Evolutionary conservation across 2,113 vertebrate genomes (phyloP), one percentile per base, ranked within the genome.

Genomic region (Nycticorax nycticorax): DNA sequence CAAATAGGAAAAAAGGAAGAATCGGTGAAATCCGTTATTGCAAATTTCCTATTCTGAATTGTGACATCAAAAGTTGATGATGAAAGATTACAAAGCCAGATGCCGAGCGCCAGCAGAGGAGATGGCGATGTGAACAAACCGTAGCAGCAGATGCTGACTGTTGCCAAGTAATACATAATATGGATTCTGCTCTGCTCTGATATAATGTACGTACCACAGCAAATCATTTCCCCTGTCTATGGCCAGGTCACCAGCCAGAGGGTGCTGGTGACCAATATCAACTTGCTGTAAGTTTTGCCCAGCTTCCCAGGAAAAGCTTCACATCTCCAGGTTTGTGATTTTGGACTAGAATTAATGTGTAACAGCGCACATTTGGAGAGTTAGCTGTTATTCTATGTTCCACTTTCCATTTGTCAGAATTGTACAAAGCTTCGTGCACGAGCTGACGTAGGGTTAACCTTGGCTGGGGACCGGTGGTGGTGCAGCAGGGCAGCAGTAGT

Each of bases 381-480:
- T 27, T 23, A 41, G 5, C 39, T 27, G 18, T 72, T 75, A 27
- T 20, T 71, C 5, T 5, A 20, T 67, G 16, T n/a, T 63, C 66
- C 63, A 3, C 8, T 85, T 85, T 81, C 52, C 39, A 11, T 35
- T 26, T 81, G n/a, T 57, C 66, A 32, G 53, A 68, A 68, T 4
- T 62, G 81, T 45, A 59, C 22, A 27, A 62, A 74, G 32, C 66
- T 85, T 59, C 22, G 1, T 30, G 28, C 43, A 6, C 21, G 69
- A 90, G n/a, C 35, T 75, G 56, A 37, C 1, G 1, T 21, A 32
- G 28, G 53, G 39, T 67, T 67, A 43, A 30, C 22, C 23, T 78
- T 67, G 73, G 37, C 37, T 64, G 52, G 23, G 41, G 30, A 73
- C 1, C 0, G 0, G 33, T 16, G 0, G 33, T 16, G 21, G 21